Evolutionary conservation across 2,888 invertebrate genomes (phyloP).

Genomic region (Aelia acuminata): DNA sequence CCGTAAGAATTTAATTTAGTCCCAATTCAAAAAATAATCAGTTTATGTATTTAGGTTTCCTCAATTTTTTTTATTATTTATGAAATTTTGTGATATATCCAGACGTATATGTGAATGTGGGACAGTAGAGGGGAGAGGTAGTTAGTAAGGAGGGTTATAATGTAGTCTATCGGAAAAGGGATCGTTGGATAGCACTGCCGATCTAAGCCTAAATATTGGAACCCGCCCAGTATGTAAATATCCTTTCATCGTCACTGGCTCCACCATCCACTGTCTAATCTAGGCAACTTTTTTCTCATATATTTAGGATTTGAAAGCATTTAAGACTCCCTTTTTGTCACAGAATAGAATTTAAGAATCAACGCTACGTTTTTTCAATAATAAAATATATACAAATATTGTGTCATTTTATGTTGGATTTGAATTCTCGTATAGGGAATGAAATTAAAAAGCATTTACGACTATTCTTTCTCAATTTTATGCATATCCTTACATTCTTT

Average conservation of each 20-base stretch:
- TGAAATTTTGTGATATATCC: background rate
- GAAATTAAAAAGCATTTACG: no score
- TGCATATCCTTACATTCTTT: no score
- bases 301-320: background rate
- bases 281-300: background rate
- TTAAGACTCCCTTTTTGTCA: background rate
- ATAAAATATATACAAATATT: no score
- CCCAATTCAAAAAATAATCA: no score
- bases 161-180: background rate
- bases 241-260: background rate
- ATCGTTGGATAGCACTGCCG: background rate
- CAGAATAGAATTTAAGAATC: background rate
- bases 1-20: no score
- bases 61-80: background rate
- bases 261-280: background rate
- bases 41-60: no score
- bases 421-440: no score
- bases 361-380: no score
- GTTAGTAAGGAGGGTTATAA: background rate
- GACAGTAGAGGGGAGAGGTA: background rate
- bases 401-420: no score
- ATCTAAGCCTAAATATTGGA: slow-evolving; percentile 31
- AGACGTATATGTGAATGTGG: background rate
- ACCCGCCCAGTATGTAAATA: background rate
- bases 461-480: no score